These are phyloP conservation scores for Lithophane leautieri DNA, from an alignment of 2,888 invertebrate species.

Conservation along the genomic window DNA sequence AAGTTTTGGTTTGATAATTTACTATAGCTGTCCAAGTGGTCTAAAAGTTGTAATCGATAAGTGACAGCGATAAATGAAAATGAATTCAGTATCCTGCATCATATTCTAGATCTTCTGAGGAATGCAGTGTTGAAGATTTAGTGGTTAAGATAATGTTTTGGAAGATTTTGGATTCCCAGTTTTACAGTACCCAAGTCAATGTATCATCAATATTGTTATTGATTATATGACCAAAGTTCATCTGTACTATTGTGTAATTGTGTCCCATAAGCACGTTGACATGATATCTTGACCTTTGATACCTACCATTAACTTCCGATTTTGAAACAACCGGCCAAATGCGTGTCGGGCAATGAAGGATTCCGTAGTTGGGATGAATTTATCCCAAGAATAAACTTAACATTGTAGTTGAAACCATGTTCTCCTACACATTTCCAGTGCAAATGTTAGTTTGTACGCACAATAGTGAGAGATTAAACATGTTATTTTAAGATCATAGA, in stretches of 20 bases:
- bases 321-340: background rate
- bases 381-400: too few relatives aligned
- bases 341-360: too few relatives aligned
- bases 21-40: constrained; percentile 9
- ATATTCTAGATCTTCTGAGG: background rate
- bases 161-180: background rate
- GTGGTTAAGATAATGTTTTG: background rate
- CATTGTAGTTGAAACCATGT: too few relatives aligned
- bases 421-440: too few relatives aligned
- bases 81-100: background rate
- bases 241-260: background rate
- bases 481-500: too few relatives aligned
- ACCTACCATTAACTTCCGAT: background rate
- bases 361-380: too few relatives aligned
- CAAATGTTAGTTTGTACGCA: too few relatives aligned
- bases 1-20: constrained; percentile 4
- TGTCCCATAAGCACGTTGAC: background rate
- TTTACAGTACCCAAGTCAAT: background rate
- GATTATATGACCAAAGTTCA: background rate
- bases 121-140: background rate
- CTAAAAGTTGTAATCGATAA: background rate
- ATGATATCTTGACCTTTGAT: background rate
- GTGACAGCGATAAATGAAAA: constrained; percentile 4
- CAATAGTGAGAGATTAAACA: too few relatives aligned
- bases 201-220: background rate